Evolutionary conservation across 2,888 invertebrate genomes (phyloP).

Genomic region (Drosophila helvetica): DNA sequence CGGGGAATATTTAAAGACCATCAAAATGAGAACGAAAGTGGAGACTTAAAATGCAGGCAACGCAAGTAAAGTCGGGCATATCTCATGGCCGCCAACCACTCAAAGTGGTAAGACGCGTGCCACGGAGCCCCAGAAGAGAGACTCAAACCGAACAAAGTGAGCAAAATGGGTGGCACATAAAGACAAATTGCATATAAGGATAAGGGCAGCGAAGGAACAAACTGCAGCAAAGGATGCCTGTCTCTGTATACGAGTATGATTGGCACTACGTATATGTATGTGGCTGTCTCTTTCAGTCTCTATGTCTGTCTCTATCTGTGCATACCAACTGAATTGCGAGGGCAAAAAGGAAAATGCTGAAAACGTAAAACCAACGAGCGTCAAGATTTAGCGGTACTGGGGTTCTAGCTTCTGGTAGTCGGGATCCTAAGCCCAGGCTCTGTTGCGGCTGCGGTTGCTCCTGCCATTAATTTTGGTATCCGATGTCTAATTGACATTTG

Average conservation of each 20-base stretch:
- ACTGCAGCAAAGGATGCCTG: constrained; percentile 38
- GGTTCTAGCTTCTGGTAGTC: no score
- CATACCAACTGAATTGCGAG: no score
- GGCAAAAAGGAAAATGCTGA: no score
- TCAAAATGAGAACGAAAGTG: constrained; percentile 22
- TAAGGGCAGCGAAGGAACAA: constrained; percentile 28
- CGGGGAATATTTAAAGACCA: constrained; percentile 44
- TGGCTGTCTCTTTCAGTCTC: no score
- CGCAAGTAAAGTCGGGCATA: constrained; percentile 41
- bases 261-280: constrained; percentile 31
- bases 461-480: constrained; percentile 47
- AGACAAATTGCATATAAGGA: constrained; percentile 63
- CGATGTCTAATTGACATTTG: constrained; percentile 68
- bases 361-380: no score
- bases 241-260: constrained; percentile 36
- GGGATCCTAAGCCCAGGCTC: no score
- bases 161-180: constrained; percentile 36
- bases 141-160: constrained; percentile 35
- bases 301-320: no score
- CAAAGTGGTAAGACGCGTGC: constrained; percentile 17
- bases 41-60: constrained; percentile 36
- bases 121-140: constrained; percentile 5
- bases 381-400: constrained; percentile 44
- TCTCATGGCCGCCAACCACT: constrained; percentile 50
- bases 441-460: neutral